Evolutionary conservation across 2,888 invertebrate species (phyloP), one percentile per base, ranked within the genome.

Genomic region (Hybos culiciformis): DNA sequence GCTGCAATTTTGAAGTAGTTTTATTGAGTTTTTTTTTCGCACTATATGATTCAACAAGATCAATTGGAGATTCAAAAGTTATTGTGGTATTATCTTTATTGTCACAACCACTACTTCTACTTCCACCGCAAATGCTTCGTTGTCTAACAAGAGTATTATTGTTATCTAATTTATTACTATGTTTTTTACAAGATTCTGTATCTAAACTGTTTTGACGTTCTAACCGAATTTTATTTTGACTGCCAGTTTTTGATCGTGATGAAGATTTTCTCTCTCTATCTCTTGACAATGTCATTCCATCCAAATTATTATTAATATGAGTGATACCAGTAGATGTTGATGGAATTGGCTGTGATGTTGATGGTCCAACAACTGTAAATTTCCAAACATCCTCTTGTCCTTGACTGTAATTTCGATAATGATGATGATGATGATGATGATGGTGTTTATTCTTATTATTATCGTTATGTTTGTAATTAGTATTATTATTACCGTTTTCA

Each of bases 161-260:
- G 3, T n/a, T 29, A n/a, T 29, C n/a, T n/a, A n/a, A 29, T 29
- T 29, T 4, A n/a, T 29, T 29, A 29, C 29, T 29, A 29, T 29
- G 4, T 14, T 54, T 50, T 6, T 29, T 29, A 8, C 37, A 37
- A 5, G 44, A 38, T 4, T 58, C 51, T 14, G 58, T 53, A 46
- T 64, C 64, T 19, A 64, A 49, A 44, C 64, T 64, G 23, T 57
- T 59, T 48, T 64, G 64, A 1, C 64, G 54, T 47, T 63, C 61
- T 21, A 65, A 46, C n/a, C 56, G 55, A 3, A 5, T 29, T 29
- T 29, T 29, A 29, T n/a, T n/a, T 29, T 29, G 12, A 15, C 14
- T 14, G 14, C 12, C 12, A 17, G 7, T 18, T 19, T 34, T 20
- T 34, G 12, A 4, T n/a, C n/a, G n/a, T n/a, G n/a, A n/a, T n/a